These are phyloP conservation scores for Lasioglossum vierecki DNA, from an alignment of 2,888 invertebrate genomes.

Conservation along the genomic window DNA sequence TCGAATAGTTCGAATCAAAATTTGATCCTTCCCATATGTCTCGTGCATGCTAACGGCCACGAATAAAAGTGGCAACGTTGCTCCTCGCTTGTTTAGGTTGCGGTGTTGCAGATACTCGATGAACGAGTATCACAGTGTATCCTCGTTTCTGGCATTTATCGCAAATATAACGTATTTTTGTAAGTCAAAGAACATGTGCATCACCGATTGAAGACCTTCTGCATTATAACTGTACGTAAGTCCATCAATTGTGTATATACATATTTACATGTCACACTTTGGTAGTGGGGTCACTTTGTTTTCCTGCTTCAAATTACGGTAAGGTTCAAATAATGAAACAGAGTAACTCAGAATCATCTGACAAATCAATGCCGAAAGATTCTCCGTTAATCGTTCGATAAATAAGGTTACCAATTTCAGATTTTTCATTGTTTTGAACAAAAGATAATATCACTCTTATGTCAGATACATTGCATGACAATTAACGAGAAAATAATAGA, in stretches of 20 bases:
- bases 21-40: constrained; percentile 17
- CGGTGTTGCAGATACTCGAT: constrained; percentile 74
- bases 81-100: constrained; percentile 73
- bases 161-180: constrained; percentile 66
- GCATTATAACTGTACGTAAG: constrained; percentile 61
- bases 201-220: constrained; percentile 34
- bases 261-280: constrained; percentile 9
- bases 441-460: not conserved
- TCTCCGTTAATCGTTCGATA: not conserved
- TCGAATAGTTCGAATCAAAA: constrained; percentile 3
- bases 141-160: constrained; percentile 66
- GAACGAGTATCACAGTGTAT: constrained; percentile 71
- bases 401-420: not conserved
- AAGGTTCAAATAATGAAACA: constrained; percentile 30
- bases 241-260: constrained; percentile 41
- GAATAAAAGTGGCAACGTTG: constrained; percentile 74
- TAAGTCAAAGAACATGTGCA: constrained; percentile 56
- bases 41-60: constrained; percentile 41
- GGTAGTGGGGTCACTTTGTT: constrained; percentile 32
- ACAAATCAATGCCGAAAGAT: not conserved
- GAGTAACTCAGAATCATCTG: constrained; percentile 11
- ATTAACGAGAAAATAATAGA: not conserved
- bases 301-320: constrained; percentile 38
- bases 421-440: constrained; percentile 4
- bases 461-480: not conserved